phyloP scores from a whole-genome alignment of 2,888 invertebrate species.

The Drosophila vallismaia region DNA sequence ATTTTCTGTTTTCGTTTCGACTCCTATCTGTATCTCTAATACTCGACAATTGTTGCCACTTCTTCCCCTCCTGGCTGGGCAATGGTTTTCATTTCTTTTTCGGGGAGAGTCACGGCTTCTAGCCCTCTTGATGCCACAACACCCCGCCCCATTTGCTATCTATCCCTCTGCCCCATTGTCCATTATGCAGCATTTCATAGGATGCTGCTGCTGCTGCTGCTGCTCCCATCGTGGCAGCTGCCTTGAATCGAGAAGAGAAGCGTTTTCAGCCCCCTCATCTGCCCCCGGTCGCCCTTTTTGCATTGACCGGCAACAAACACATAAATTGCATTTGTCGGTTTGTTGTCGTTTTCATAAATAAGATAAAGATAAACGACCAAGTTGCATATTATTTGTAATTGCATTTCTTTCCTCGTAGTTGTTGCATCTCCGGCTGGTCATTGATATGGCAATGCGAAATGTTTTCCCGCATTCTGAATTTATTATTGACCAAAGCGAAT shows the following conservation, averaged over 20 bases:
- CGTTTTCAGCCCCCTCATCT: neutral
- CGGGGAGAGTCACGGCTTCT: conserved; percentile 61
- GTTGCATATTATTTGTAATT: conserved; percentile 83
- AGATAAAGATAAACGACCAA: conserved; percentile 82
- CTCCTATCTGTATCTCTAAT: conserved; percentile 73
- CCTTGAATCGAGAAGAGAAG: conserved; percentile 18
- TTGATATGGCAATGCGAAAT: conserved; percentile 68
- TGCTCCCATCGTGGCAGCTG: conserved; percentile 27
- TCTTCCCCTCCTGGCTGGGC: conserved; percentile 69
- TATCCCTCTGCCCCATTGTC: conserved; percentile 50
- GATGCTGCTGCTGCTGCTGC: conserved; percentile 41
- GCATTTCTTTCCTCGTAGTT: conserved; percentile 71
- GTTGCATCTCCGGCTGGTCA: conserved; percentile 53
- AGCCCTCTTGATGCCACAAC: conserved; percentile 6
- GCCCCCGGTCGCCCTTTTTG: conserved; percentile 62
- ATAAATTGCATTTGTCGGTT: conserved; percentile 83
- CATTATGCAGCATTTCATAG: conserved; percentile 76
- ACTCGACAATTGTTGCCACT: conserved; percentile 77
- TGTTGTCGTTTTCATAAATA: conserved; percentile 83
- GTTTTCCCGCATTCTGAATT: conserved; percentile 74
- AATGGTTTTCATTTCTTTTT: conserved; percentile 51
- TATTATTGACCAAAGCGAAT: conserved; percentile 69
- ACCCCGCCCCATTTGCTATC: neutral
- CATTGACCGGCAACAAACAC: conserved; percentile 76
- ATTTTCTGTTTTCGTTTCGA: conserved; percentile 35